Conservation (phyloP, 2,888 invertebrate species). For the Geotrupes spiniger region DNA sequence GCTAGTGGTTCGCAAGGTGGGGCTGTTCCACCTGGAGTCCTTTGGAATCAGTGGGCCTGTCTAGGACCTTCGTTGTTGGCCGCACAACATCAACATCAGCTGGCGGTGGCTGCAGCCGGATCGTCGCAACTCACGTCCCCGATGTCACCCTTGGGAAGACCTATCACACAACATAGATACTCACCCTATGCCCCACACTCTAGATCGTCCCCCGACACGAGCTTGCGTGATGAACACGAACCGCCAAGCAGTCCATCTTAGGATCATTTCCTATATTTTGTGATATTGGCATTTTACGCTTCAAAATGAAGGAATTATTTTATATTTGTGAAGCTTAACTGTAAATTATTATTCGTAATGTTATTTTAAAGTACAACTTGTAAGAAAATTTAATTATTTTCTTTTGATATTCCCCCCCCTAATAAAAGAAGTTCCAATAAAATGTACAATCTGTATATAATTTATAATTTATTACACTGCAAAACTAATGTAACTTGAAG, state of each 20-base stretch:
- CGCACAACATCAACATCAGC: conserved; percentile 62
- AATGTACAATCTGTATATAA: conserved; percentile 41
- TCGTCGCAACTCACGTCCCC: conserved; percentile 54
- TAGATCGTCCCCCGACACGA: conserved; percentile 59
- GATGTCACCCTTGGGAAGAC: conserved; percentile 57
- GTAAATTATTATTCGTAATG: conserved; percentile 6
- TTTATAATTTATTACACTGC: conserved; percentile 44
- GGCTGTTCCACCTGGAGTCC: conserved; percentile 52
- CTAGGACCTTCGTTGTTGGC: conserved; percentile 61
- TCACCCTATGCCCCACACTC: conserved; percentile 58
- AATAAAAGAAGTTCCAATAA: conserved; percentile 28
- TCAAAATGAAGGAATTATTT: conserved; percentile 20
- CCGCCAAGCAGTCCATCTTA: conserved; percentile 48
- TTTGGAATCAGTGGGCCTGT: conserved; percentile 74
- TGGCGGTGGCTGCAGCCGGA: conserved; percentile 52
- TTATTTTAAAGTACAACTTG: conserved; percentile 5
- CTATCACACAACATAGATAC: conserved; percentile 55
- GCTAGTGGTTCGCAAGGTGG: conserved; percentile 46
- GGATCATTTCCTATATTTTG: conserved; percentile 23
- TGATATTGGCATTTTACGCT: conserved; percentile 31
- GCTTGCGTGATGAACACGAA: conserved; percentile 54
- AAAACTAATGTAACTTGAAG: conserved; percentile 36
- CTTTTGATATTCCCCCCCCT: background rate
- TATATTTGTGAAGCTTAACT: conserved; percentile 20
- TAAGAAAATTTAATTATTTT: conserved; percentile 4